Evolutionary conservation across 2,797 vertebrate genomes (phyloP).

Genomic region (Gallinago nigripennis): DNA sequence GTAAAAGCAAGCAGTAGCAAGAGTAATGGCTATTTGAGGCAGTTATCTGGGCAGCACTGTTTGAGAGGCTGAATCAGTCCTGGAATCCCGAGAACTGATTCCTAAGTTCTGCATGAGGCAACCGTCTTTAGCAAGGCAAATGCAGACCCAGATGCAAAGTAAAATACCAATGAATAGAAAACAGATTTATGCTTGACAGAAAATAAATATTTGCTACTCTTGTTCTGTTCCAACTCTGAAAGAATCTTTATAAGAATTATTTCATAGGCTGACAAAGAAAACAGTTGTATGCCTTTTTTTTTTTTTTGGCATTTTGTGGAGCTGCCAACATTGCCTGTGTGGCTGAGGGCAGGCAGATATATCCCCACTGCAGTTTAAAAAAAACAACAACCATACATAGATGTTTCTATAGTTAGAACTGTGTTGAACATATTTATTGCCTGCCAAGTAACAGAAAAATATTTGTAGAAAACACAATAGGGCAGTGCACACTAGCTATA

Average conservation of each 20-base stretch:
- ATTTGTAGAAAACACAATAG: background rate
- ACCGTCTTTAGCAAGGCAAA: background rate
- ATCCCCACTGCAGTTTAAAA: background rate
- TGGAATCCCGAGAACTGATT: background rate
- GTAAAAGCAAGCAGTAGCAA: background rate
- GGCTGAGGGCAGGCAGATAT: background rate
- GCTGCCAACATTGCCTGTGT: background rate
- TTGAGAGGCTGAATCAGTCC: background rate
- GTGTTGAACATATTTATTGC: background rate
- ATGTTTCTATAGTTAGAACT: background rate
- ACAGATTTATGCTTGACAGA: background rate
- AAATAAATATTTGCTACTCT: background rate
- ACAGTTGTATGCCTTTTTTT: background rate
- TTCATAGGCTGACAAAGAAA: background rate
- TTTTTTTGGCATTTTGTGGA: background rate
- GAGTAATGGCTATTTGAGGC: background rate
- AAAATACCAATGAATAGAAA: background rate
- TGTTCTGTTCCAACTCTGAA: background rate
- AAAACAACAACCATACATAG: background rate
- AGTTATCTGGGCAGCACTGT: background rate
- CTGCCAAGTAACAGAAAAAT: background rate
- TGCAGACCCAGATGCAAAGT: background rate
- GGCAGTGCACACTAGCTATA: background rate
- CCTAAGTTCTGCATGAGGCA: background rate
- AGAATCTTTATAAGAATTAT: background rate